These are phyloP conservation scores for Flexamia atlantica DNA, from an alignment of 2,888 invertebrate species.

Conservation along the genomic window DNA sequence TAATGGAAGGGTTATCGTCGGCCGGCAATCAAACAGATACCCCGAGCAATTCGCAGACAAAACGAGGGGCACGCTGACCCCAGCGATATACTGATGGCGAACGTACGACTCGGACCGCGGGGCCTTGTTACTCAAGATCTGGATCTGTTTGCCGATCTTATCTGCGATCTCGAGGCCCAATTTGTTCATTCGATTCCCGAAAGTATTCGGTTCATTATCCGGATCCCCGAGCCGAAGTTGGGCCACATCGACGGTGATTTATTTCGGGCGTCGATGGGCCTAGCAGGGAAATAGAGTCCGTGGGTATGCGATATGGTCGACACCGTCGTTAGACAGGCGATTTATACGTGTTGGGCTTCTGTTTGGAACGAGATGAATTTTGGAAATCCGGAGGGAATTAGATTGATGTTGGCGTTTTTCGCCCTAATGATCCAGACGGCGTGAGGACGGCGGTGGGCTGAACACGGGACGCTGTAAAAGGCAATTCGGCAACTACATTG, in stretches of 20 bases:
- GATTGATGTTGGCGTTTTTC: not conserved
- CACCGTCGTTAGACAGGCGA: not conserved
- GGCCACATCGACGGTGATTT: not conserved
- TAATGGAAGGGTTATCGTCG: slow-evolving; percentile 39
- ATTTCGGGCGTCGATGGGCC: not conserved
- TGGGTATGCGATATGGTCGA: not conserved
- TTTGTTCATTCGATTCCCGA: slow-evolving; percentile 51
- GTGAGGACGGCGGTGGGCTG: not conserved
- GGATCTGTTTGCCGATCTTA: slow-evolving; percentile 42
- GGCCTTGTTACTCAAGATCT: slow-evolving; percentile 34
- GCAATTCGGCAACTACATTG: too few relatives aligned
- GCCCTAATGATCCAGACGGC: not conserved
- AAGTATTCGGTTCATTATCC: not conserved
- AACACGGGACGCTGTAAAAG: not conserved
- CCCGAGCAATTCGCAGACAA: slow-evolving; percentile 4
- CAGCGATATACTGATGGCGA: slow-evolving; percentile 24
- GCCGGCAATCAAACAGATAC: slow-evolving; percentile 42
- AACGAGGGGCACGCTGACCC: slow-evolving; percentile 1
- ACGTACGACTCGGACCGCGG: not conserved
- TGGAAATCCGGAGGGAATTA: not conserved
- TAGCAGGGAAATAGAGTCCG: not conserved
- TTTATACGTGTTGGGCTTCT: slow-evolving; percentile 14
- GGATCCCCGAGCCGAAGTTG: not conserved
- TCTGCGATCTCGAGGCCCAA: slow-evolving; percentile 16
- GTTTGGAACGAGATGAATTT: slow-evolving; percentile 15